Evolutionary conservation across 2,797 vertebrate genomes (phyloP).

Genomic region (Rousettus madagascariensis): DNA sequence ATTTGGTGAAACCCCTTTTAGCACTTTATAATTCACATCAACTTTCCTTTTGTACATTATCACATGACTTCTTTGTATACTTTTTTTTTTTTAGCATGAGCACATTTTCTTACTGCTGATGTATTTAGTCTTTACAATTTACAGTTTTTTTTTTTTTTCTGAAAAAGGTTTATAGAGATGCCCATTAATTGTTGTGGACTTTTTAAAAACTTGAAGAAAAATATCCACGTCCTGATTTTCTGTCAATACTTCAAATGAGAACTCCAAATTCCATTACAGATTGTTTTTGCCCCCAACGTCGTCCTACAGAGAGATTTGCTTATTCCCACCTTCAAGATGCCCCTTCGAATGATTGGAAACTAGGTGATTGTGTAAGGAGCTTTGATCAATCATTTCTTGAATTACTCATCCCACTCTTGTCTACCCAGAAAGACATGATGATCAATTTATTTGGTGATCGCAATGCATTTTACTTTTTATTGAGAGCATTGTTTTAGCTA

Average conservation of each 20-base stretch:
- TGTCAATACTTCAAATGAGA: not conserved
- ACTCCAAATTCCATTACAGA: not conserved
- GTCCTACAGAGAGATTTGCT: not conserved
- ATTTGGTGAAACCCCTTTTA: conserved; percentile 38
- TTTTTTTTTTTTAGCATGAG: not conserved
- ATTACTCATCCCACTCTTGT: not conserved
- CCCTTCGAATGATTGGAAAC: not conserved
- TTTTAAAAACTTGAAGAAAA: not conserved
- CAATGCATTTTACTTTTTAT: not conserved
- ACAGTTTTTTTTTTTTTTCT: not conserved
- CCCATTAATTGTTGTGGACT: not conserved
- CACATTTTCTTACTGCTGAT: conserved; percentile 6
- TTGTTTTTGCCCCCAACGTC: not conserved
- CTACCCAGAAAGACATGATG: not conserved
- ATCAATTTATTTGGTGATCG: not conserved
- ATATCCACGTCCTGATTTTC: not conserved
- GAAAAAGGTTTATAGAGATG: not conserved
- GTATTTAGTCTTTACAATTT: not conserved
- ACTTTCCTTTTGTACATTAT: not conserved
- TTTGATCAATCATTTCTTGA: not conserved
- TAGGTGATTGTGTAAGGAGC: not conserved
- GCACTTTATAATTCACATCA: conserved; percentile 9
- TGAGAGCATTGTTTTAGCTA: conserved; percentile 9
- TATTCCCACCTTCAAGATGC: not conserved
- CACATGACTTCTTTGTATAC: not conserved